Percentiles rank a stretch among this genome's conserved stretches.
Conservation (phyloP, 2,113 vertebrate species). For the Zosterops lateralis region DNA sequence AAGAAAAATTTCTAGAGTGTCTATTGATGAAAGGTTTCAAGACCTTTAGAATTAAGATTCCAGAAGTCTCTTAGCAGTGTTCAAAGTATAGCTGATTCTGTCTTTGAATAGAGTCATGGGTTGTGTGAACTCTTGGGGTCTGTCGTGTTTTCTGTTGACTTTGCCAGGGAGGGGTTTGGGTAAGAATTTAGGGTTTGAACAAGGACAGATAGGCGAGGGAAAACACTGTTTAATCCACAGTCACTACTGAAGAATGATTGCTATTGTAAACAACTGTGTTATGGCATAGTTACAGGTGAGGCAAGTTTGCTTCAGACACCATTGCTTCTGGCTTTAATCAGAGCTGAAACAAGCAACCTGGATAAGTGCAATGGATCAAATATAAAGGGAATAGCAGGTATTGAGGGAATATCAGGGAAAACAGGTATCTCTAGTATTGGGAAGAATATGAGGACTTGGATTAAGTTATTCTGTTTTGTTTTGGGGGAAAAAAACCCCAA, state of each 20-base stretch:
- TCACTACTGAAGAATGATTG: background rate
- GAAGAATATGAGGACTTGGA: background rate
- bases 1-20: background rate
- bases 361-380: background rate
- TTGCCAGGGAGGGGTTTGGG: background rate
- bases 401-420: background rate
- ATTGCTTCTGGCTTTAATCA: background rate
- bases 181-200: background rate
- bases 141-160: background rate
- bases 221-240: background rate
- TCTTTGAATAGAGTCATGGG: background rate
- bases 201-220: background rate
- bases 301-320: background rate
- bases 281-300: background rate
- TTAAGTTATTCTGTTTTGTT: background rate
- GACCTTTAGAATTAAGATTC: background rate
- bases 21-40: background rate
- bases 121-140: background rate
- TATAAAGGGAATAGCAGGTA: background rate
- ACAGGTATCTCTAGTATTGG: background rate
- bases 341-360: background rate
- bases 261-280: background rate
- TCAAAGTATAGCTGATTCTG: background rate
- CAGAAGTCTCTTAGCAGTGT: background rate
- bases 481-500: background rate